Percentiles rank a stretch among this genome's conserved stretches.
Evolutionary conservation across 30 jellyfish, hydroid and myxozoan species (phyloP).

Genomic region (Hydractinia echinata): DNA sequence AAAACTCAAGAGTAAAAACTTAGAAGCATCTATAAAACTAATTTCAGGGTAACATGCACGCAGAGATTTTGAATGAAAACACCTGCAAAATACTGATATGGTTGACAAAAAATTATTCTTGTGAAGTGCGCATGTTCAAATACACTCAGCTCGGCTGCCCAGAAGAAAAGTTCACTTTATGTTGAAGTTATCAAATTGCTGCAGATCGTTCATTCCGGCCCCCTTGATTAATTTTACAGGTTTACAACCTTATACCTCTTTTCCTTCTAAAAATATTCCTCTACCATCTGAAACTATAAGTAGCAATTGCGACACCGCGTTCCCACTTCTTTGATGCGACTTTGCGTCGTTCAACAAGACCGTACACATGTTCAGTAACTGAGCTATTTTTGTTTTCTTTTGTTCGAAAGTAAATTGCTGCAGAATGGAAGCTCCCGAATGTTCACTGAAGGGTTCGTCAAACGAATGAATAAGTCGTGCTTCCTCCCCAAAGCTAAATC

Average conservation of each 20-base stretch:
- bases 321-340: slow-evolving; percentile 34
- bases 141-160: no score
- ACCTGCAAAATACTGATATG: no score
- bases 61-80: no score
- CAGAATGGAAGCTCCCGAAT: slow-evolving; percentile 79
- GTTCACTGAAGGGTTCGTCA: slow-evolving; percentile 70
- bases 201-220: no score
- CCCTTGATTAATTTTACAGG: not conserved
- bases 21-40: no score
- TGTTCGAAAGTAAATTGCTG: slow-evolving; percentile 76
- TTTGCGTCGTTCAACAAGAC: slow-evolving; percentile 52
- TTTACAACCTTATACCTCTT: slow-evolving; percentile 43
- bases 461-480: slow-evolving; percentile 64
- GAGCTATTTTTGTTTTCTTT: slow-evolving; percentile 77
- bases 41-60: no score
- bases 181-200: no score
- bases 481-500: slow-evolving; percentile 78
- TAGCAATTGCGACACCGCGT: slow-evolving; percentile 60
- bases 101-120: no score
- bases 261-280: slow-evolving; percentile 95
- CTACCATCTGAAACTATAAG: slow-evolving; percentile 94
- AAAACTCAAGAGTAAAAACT: no score
- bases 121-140: no score
- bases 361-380: slow-evolving; percentile 63
- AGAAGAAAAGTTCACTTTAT: no score